Evolutionary conservation across 2,113 vertebrate genomes (phyloP).

Genomic region (Hymenochirus boettgeri): DNA sequence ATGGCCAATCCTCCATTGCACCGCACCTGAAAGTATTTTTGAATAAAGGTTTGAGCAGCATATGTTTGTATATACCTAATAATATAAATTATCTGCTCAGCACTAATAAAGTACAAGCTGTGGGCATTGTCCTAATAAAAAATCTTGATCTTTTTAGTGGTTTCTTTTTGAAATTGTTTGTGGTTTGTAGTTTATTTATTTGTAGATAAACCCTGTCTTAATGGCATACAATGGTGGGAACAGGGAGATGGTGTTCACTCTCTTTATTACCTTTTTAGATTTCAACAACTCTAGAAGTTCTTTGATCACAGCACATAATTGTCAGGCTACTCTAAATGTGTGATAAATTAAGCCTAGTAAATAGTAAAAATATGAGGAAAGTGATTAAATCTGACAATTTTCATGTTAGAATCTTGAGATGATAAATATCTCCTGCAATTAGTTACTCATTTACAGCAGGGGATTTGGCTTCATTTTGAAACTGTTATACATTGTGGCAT

Average conservation of each 20-base stretch:
- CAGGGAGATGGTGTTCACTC: conserved; percentile 11
- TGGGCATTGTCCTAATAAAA: no score
- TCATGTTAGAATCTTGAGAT: conserved; percentile 65
- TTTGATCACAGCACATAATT: conserved; percentile 56
- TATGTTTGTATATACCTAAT: no score
- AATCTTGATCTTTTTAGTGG: no score
- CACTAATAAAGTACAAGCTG: no score
- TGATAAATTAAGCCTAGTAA: conserved; percentile 64
- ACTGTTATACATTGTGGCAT: conserved; percentile 71
- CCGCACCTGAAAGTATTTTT: no score
- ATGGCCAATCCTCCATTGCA: no score
- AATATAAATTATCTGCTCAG: no score
- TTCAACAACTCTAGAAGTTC: conserved; percentile 41
- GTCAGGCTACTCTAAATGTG: conserved; percentile 57
- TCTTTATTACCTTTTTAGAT: conserved; percentile 30
- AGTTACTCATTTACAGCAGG: conserved; percentile 78
- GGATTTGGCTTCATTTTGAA: conserved; percentile 65
- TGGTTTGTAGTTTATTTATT: conserved; percentile 21
- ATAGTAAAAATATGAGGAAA: conserved; percentile 65
- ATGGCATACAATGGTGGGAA: conserved; percentile 5
- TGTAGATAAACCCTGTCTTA: conserved; percentile 1
- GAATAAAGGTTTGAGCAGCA: no score
- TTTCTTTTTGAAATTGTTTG: conserved; percentile 6
- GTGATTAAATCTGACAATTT: conserved; percentile 83
- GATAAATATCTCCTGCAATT: conserved; percentile 77